Base-by-base conservation (phyloP, 2,113 vertebrate genomes). In the Ameiurus melas region DNA sequence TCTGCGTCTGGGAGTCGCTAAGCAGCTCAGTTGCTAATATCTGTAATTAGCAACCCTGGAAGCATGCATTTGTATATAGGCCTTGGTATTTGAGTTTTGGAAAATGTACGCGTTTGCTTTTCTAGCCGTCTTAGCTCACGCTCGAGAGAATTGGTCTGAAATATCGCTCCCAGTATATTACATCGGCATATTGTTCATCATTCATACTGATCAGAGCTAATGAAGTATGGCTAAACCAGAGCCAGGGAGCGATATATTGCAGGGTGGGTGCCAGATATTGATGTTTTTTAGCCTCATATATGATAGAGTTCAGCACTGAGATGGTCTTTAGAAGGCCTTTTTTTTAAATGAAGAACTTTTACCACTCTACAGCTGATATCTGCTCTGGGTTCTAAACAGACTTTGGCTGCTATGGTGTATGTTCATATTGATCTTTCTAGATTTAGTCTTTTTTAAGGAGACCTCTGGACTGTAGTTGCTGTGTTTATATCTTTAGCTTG, bases 1-100 rank as follows among this genome's bases (percentile, higher is more conserved):
- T 89, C 85, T 89, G 85, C 88, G 9, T 39, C 73, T 62, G 36
- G 64, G 85, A 90, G 83, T 84, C 58, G 19, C 80, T 51, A 89
- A 87, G 85, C 60, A 73, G 85, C 85, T 91, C 86, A 86, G 87
- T 84, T 87, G 89, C 89, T 89, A 90, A 90, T 89, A 90, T 85
- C 79, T 64, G 85, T 86, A 89, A 91, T 90, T 87, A 87, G 85
- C 85, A 87, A 87, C 71, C 39, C 85, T 7, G 47, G 78, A 83
- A 87, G 70, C 14, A 3, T 79, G 51, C 33, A 36, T 84, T 86
- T 89, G 83, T 77, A 73, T 78, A 64, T 12, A 33, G 27, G 47
- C 58, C 19, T 86, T 14, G 27, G 64, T 89, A 53, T 79, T 58
- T 84, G 85, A 87, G 77, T 36, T 83, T 78, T 33, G 66, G 66